Percentiles rank a stretch among this genome's conserved stretches.
These are phyloP conservation scores for Odobenus rosmarus DNA, from an alignment of 2,113 vertebrate species.

Conservation along the genomic window DNA sequence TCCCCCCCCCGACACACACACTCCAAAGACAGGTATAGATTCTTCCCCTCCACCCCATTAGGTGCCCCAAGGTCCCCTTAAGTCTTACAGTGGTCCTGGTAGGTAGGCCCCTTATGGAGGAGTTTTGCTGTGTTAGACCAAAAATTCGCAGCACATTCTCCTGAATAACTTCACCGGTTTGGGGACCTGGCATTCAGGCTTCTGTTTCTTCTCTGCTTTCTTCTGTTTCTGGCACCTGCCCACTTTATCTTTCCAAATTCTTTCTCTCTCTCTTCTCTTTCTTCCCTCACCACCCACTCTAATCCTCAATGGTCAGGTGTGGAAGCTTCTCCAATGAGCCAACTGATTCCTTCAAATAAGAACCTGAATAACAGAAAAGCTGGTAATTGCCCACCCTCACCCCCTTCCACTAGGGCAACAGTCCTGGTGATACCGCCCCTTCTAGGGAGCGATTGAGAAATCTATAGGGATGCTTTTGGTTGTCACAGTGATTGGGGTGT, in stretches of 20 bases:
- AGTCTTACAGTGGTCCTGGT: background rate
- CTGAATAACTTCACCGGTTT: background rate
- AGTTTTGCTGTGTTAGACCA: background rate
- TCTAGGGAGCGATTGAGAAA: background rate
- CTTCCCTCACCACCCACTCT: background rate
- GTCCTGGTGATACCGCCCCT: background rate
- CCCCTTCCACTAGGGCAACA: background rate
- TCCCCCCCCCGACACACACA: no score
- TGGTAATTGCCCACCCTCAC: background rate
- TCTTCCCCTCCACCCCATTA: background rate
- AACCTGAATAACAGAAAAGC: background rate
- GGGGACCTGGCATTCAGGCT: background rate
- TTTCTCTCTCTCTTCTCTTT: background rate
- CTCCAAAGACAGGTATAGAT: background rate
- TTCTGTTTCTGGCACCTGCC: background rate
- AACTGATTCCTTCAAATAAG: background rate
- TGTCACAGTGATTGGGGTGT: background rate
- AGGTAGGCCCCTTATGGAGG: background rate
- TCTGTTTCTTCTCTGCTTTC: background rate
- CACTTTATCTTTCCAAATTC: background rate
- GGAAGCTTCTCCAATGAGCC: conserved; percentile 13
- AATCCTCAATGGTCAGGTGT: background rate
- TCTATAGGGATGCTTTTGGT: background rate
- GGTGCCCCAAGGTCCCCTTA: background rate
- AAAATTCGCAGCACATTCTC: background rate